Evolutionary conservation across 1,140 invertebrate species (phyloP).

Genomic region (Drosophila funebris): DNA sequence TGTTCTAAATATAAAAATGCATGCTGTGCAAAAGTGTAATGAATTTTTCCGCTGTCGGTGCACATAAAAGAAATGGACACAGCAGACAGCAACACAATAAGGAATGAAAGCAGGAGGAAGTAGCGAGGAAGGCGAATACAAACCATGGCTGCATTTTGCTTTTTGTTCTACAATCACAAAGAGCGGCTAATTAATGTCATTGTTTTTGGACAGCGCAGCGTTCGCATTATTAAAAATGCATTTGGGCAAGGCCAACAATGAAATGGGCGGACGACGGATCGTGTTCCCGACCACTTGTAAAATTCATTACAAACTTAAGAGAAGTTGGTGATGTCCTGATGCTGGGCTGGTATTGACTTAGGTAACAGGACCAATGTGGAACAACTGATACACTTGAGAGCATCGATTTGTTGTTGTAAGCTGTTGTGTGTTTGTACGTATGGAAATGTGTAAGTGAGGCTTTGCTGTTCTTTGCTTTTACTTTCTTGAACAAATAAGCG

Average conservation of each 20-base stretch:
- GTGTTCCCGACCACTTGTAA: slow-evolving; percentile 20
- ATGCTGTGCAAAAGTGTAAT: slow-evolving; percentile 73
- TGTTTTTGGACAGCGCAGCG: slow-evolving; percentile 68
- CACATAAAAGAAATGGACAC: slow-evolving; percentile 72
- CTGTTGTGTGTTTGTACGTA: slow-evolving; percentile 14
- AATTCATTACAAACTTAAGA: slow-evolving; percentile 14
- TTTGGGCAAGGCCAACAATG: slow-evolving; percentile 29
- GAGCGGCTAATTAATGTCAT: slow-evolving; percentile 77
- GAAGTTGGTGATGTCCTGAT: background rate
- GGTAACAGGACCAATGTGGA: background rate
- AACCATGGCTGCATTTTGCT: slow-evolving; percentile 56
- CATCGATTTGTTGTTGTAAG: slow-evolving; percentile 1
- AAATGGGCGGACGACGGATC: background rate
- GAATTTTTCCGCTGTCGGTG: slow-evolving; percentile 76
- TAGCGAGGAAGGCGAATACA: slow-evolving; percentile 2
- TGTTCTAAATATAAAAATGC: slow-evolving; percentile 67
- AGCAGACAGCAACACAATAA: slow-evolving; percentile 45
- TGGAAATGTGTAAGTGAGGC: slow-evolving; percentile 12
- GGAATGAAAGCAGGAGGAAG: slow-evolving; percentile 3
- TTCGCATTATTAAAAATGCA: slow-evolving; percentile 74
- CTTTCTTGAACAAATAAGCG: slow-evolving; percentile 68
- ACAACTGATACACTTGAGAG: background rate
- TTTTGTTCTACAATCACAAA: slow-evolving; percentile 71
- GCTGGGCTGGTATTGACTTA: background rate
- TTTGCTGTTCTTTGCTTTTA: slow-evolving; percentile 62